These are phyloP conservation scores for Chymomyza costata DNA, from an alignment of 1,140 invertebrate species.

Conservation along the genomic window DNA sequence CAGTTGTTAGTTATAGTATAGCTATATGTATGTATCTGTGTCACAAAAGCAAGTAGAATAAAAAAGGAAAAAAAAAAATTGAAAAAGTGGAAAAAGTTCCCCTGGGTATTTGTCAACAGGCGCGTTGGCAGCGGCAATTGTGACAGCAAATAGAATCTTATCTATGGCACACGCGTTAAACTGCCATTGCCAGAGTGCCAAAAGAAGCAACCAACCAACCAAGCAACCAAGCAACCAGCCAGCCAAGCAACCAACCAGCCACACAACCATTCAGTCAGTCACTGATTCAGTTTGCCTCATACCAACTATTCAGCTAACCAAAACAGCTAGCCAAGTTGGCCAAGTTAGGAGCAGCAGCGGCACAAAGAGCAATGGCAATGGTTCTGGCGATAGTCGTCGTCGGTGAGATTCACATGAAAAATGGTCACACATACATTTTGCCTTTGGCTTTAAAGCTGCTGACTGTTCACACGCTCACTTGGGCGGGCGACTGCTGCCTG, in stretches of 20 bases:
- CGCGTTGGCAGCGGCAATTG: conserved; percentile 19
- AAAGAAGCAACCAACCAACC: neutral
- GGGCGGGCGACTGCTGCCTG: conserved; percentile 11
- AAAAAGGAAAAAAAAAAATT: neutral
- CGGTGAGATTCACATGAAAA: conserved; percentile 48
- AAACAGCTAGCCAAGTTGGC: no score
- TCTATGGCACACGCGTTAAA: conserved; percentile 45
- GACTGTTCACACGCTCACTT: conserved; percentile 51
- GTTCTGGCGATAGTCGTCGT: conserved; percentile 19
- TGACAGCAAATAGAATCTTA: conserved; percentile 60
- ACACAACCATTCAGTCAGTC: conserved; percentile 7
- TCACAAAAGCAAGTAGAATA: conserved; percentile 23
- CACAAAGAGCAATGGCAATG: conserved; percentile 19
- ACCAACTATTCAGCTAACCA: conserved; percentile 1
- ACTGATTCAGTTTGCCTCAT: conserved; percentile 2
- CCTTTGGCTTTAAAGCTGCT: conserved; percentile 47
- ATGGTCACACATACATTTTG: conserved; percentile 54
- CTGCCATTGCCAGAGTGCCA: conserved; percentile 33
- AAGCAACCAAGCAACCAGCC: neutral
- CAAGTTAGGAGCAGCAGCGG: no score
- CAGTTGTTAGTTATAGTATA: conserved; percentile 4
- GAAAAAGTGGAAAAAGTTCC: conserved; percentile 5
- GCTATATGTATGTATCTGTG: conserved; percentile 20
- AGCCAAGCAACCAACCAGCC: neutral
- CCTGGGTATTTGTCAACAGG: conserved; percentile 54